These are phyloP conservation scores for Phyto melanocephala DNA, from an alignment of 2,888 invertebrate genomes.

Conservation along the genomic window DNA sequence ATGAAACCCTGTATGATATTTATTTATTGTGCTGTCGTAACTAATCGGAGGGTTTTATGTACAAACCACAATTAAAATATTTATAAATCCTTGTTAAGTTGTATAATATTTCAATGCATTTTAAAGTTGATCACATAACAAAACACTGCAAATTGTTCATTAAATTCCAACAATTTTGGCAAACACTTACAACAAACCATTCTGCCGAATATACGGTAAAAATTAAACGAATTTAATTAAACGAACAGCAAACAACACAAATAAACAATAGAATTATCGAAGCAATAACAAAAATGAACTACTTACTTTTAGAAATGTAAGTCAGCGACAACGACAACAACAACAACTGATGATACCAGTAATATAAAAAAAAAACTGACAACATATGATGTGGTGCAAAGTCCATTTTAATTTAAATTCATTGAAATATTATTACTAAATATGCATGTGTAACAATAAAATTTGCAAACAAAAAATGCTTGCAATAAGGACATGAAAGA, in stretches of 20 bases:
- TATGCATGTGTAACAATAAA: not conserved
- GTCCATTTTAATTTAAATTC: slow-evolving; percentile 57
- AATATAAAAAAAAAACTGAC: slow-evolving; percentile 12
- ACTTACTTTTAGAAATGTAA: not conserved
- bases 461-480: not conserved
- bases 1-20: too few relatives aligned
- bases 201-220: not conserved
- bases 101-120: too few relatives aligned
- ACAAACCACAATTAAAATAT: too few relatives aligned
- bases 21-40: too few relatives aligned
- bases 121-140: too few relatives aligned
- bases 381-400: slow-evolving; percentile 63
- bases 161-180: too few relatives aligned
- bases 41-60: too few relatives aligned
- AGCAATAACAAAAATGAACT: not conserved
- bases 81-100: too few relatives aligned
- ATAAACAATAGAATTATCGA: not conserved
- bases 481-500: not conserved
- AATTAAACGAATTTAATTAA: not conserved
- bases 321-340: slow-evolving; percentile 12
- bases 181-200: slow-evolving; percentile 19
- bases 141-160: too few relatives aligned
- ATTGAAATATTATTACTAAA: slow-evolving; percentile 17
- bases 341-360: not conserved
- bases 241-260: not conserved